phyloP scores from a whole-genome alignment of 2,113 vertebrate genomes.

The Myiozetetes cayanensis region DNA sequence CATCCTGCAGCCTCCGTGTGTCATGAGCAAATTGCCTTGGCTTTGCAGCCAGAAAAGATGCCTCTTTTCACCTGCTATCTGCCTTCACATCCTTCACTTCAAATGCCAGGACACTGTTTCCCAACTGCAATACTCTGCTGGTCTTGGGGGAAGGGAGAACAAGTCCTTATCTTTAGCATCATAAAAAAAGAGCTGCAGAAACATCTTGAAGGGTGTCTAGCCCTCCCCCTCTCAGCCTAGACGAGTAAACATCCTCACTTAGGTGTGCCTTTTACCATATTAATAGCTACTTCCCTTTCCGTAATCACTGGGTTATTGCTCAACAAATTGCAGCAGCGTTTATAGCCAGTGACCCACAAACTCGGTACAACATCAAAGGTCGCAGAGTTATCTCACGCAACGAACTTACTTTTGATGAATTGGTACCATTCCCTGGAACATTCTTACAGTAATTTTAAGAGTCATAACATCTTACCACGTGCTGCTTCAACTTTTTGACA shows the following conservation, averaged over 20 bases:
- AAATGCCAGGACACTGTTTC: neutral
- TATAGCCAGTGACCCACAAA: slow-evolving; percentile 43
- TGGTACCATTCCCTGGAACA: slow-evolving; percentile 38
- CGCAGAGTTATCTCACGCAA: neutral
- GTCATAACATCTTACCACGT: slow-evolving; percentile 58
- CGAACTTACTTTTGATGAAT: slow-evolving; percentile 43
- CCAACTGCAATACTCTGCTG: neutral
- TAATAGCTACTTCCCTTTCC: slow-evolving; percentile 59
- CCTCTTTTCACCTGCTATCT: neutral
- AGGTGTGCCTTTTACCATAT: slow-evolving; percentile 60
- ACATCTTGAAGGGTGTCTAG: neutral
- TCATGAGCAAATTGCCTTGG: neutral
- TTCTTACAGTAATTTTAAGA: slow-evolving; percentile 58
- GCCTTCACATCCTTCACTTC: neutral
- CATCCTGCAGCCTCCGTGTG: neutral
- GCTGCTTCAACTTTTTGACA: slow-evolving; percentile 56
- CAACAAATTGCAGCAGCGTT: slow-evolving; percentile 17
- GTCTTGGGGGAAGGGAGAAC: neutral
- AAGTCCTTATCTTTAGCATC: neutral
- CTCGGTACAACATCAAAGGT: slow-evolving; percentile 2
- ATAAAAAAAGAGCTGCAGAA: neutral
- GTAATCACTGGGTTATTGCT: slow-evolving; percentile 49
- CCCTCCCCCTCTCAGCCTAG: neutral
- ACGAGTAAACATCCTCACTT: slow-evolving; percentile 34
- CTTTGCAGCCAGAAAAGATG: accelerated